phyloP scores from a whole-genome alignment of 2,888 invertebrate species.

The Brachypterus glaber region DNA sequence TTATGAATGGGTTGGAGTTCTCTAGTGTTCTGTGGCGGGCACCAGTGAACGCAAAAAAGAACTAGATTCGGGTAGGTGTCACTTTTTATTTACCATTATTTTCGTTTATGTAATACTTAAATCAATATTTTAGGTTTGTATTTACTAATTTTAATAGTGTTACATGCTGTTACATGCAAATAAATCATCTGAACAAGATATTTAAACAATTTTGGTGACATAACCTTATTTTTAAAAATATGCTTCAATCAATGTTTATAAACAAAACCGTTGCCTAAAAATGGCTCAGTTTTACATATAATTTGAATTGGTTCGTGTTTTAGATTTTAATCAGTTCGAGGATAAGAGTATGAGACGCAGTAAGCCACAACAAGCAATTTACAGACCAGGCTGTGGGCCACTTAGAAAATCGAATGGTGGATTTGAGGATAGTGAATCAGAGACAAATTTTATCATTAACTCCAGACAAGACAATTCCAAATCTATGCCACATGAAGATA shows the following conservation, averaged over 20 bases:
- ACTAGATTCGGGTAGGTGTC: slow-evolving; percentile 31
- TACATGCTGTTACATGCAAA: too few species aligned
- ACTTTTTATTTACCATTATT: slow-evolving; percentile 15
- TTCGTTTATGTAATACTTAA: too few species aligned
- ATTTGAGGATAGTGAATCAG: slow-evolving; percentile 49
- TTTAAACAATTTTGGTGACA: slow-evolving; percentile 12
- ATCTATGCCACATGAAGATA: slow-evolving; percentile 19
- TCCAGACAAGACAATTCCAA: slow-evolving; percentile 24
- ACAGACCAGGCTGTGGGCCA: slow-evolving; percentile 69
- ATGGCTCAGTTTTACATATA: too few species aligned
- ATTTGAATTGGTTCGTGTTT: too few species aligned
- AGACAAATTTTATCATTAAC: slow-evolving; percentile 28
- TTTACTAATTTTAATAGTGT: too few species aligned
- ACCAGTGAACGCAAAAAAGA: slow-evolving; percentile 22
- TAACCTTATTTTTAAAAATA: slow-evolving; percentile 24
- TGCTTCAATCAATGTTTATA: slow-evolving; percentile 24
- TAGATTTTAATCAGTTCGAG: slow-evolving; percentile 21
- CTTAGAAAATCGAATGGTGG: slow-evolving; percentile 56
- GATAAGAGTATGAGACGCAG: slow-evolving; percentile 44
- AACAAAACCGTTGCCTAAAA: slow-evolving; percentile 24
- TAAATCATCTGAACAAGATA: not conserved
- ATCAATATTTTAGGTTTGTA: too few species aligned
- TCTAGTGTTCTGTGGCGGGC: not conserved
- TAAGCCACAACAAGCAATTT: slow-evolving; percentile 61
- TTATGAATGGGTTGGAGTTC: too few species aligned